Evolutionary conservation across 2,797 vertebrate species (phyloP).

Genomic region (Myioborus miniatus): DNA sequence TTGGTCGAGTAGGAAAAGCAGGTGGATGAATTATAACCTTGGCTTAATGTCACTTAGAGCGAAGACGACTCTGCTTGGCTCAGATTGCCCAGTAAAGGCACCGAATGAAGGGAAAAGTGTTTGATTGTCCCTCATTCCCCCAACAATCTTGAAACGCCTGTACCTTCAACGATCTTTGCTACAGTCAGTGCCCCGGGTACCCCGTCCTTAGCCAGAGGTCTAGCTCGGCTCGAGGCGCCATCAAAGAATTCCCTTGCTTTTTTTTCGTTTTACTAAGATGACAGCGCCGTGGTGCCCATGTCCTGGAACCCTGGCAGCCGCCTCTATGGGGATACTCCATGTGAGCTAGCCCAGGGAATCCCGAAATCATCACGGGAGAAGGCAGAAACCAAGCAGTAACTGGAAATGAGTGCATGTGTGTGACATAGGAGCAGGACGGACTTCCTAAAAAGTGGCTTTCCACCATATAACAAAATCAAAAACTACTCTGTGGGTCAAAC

Average conservation of each 20-base stretch:
- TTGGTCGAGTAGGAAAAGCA: background rate
- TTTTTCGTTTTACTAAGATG: background rate
- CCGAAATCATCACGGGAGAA: background rate
- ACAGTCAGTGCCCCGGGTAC: background rate
- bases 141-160: background rate
- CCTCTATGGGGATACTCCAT: no score
- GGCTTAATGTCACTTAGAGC: background rate
- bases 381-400: background rate
- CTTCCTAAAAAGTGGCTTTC: background rate
- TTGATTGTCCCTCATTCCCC: background rate
- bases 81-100: background rate
- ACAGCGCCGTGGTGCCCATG: fast-evolving
- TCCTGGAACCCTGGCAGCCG: background rate
- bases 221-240: fast-evolving
- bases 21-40: background rate
- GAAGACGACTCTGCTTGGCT: background rate
- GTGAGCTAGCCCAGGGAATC: background rate
- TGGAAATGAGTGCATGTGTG: background rate
- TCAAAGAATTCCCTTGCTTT: background rate
- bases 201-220: background rate
- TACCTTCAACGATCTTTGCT: background rate
- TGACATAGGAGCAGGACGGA: background rate
- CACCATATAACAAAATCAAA: background rate
- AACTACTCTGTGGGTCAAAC: background rate
- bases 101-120: background rate